Conservation (phyloP, 2,888 invertebrate species). For the Eupithecia dodoneata region DNA sequence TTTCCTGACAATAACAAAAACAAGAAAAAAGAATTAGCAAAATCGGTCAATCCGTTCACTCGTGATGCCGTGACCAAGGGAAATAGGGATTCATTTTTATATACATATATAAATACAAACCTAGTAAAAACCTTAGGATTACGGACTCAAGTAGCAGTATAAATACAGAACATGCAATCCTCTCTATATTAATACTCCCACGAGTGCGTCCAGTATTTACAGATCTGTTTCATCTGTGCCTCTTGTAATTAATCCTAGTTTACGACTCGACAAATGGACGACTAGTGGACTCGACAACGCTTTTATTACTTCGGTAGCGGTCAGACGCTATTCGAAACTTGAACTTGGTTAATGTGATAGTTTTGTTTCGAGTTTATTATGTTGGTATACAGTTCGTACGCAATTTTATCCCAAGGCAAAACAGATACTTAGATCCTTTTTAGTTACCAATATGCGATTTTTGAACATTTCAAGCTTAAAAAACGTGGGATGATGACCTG, state of each 20-base stretch:
- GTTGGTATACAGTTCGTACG: not conserved
- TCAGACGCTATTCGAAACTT: not conserved
- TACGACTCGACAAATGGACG: conserved; percentile 28
- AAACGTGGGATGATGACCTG: too few species aligned
- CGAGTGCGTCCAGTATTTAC: conserved; percentile 20
- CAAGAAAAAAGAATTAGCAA: too few species aligned
- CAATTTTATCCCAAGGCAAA: not conserved
- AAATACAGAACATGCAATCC: conserved; percentile 11
- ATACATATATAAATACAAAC: not conserved
- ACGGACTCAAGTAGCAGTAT: not conserved
- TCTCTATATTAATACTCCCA: conserved; percentile 23
- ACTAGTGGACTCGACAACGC: conserved; percentile 2
- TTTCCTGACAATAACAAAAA: too few species aligned
- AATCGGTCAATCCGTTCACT: too few species aligned
- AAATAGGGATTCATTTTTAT: too few species aligned
- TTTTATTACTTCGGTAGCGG: conserved; percentile 5
- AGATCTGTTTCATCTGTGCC: conserved; percentile 6
- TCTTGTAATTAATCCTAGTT: conserved; percentile 34
- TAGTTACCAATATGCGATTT: too few species aligned
- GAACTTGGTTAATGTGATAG: not conserved
- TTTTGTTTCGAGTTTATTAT: not conserved
- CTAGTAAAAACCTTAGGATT: not conserved
- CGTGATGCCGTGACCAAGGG: too few species aligned
- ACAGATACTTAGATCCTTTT: not conserved
- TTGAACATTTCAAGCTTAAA: too few species aligned